These are phyloP conservation scores for Halichoerus grypus DNA, from an alignment of 2,113 vertebrate species.

Conservation along the genomic window DNA sequence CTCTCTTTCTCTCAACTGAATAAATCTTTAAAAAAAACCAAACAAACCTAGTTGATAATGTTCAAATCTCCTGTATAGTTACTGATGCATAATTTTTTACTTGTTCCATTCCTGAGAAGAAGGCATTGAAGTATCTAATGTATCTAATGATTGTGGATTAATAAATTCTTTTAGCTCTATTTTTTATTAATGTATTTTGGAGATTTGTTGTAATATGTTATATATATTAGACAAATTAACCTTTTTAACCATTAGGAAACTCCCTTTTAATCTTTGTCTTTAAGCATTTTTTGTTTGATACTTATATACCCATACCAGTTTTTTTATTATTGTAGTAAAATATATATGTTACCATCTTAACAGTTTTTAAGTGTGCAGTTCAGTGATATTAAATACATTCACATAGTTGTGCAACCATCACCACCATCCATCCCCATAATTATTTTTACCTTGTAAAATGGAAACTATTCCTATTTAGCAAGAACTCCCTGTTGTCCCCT, in stretches of 20 bases:
- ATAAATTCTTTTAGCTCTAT: not conserved
- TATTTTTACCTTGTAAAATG: not conserved
- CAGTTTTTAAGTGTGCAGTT: not conserved
- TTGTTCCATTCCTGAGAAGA: not conserved
- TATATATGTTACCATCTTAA: not conserved
- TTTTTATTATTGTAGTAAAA: not conserved
- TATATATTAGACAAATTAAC: not conserved
- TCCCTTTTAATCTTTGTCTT: not conserved
- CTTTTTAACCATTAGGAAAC: not conserved
- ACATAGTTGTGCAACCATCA: not conserved
- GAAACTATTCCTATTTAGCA: not conserved
- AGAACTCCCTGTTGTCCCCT: not conserved
- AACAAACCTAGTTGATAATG: not conserved
- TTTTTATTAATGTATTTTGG: not conserved
- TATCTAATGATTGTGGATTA: not conserved
- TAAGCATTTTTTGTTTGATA: not conserved
- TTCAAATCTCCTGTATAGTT: not conserved
- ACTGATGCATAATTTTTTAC: not conserved
- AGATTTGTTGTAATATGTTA: not conserved
- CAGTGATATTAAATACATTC: not conserved
- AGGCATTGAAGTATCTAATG: not conserved
- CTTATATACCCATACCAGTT: not conserved
- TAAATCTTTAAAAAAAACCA: no score
- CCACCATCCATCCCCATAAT: not conserved
- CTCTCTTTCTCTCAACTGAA: no score